phyloP scores from a whole-genome alignment of 2,888 invertebrate species.

The Nysson spinosus region DNA sequence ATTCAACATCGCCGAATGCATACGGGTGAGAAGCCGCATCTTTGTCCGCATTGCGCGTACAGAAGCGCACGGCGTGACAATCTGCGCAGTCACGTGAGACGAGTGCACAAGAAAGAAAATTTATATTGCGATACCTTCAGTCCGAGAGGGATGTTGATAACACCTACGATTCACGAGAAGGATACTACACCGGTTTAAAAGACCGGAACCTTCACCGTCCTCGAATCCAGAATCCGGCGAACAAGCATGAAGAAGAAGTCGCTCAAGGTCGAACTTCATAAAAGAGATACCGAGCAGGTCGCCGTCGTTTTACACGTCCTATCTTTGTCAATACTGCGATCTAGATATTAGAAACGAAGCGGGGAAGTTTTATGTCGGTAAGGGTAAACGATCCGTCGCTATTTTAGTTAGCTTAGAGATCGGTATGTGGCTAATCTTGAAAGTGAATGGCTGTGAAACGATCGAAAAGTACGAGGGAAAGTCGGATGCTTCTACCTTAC shows the following conservation, averaged over 20 bases:
- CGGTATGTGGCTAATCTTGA: constrained; percentile 6
- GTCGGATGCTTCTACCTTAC: neutral
- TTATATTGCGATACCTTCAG: constrained; percentile 80
- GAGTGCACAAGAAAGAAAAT: constrained; percentile 80
- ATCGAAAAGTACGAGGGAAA: constrained; percentile 8
- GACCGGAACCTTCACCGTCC: constrained; percentile 68
- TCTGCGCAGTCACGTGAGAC: constrained; percentile 79
- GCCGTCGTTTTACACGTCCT: constrained; percentile 63
- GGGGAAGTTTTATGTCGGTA: constrained; percentile 36
- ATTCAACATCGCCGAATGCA: constrained; percentile 81
- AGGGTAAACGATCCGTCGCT: constrained; percentile 19
- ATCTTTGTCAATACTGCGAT: constrained; percentile 66
- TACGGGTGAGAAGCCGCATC: constrained; percentile 80
- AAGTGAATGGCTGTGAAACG: constrained; percentile 25
- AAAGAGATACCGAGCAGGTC: constrained; percentile 9
- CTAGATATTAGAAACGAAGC: constrained; percentile 38
- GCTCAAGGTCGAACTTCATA: constrained; percentile 6
- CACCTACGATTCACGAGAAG: constrained; percentile 64
- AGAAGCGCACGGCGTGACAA: constrained; percentile 80
- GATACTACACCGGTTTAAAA: constrained; percentile 49
- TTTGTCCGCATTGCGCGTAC: constrained; percentile 80
- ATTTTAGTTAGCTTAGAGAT: constrained; percentile 1
- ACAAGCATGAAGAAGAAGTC: constrained; percentile 62
- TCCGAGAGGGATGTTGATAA: constrained; percentile 78
- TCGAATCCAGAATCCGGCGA: constrained; percentile 65